Percentiles rank a stretch among this genome's conserved stretches.
These are phyloP conservation scores for Tribolium freemani DNA, from an alignment of 2,888 invertebrate species.

Conservation along the genomic window DNA sequence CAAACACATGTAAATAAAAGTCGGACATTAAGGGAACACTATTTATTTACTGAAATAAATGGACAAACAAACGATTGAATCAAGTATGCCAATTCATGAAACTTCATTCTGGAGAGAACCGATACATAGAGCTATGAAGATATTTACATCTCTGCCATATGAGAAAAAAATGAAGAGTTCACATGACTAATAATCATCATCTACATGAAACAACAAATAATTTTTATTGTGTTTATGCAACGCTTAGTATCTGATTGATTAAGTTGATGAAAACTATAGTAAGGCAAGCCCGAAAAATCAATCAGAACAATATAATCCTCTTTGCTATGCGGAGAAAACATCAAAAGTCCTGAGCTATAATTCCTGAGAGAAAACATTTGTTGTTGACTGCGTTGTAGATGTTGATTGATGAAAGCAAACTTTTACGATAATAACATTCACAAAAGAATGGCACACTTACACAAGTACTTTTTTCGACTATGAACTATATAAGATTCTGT, in stretches of 20 bases:
- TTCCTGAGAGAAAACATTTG: constrained; percentile 67
- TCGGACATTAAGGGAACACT: constrained; percentile 66
- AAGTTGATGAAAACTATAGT: neutral
- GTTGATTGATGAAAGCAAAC: constrained; percentile 49
- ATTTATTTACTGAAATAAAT: constrained; percentile 69
- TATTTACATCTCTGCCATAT: constrained; percentile 49
- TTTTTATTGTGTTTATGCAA: constrained; percentile 22
- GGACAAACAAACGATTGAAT: constrained; percentile 62
- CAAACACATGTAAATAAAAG: neutral
- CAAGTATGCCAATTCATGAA: constrained; percentile 63
- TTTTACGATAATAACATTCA: constrained; percentile 56
- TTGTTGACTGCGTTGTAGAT: constrained; percentile 52
- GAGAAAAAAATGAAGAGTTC: constrained; percentile 38
- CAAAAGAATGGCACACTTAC: constrained; percentile 68
- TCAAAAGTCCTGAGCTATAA: constrained; percentile 65
- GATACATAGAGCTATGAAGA: constrained; percentile 46
- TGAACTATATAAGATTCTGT: constrained; percentile 53
- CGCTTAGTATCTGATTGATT: constrained; percentile 16
- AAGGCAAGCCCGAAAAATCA: constrained; percentile 24
- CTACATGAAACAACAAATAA: constrained; percentile 55
- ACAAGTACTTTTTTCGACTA: constrained; percentile 59
- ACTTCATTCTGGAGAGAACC: constrained; percentile 33
- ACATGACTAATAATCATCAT: constrained; percentile 53
- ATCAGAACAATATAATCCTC: constrained; percentile 1
- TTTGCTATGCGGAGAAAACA: constrained; percentile 28